Evolutionary conservation across 2,888 invertebrate genomes (phyloP).

Genomic region (Neocrepidodera transversa): DNA sequence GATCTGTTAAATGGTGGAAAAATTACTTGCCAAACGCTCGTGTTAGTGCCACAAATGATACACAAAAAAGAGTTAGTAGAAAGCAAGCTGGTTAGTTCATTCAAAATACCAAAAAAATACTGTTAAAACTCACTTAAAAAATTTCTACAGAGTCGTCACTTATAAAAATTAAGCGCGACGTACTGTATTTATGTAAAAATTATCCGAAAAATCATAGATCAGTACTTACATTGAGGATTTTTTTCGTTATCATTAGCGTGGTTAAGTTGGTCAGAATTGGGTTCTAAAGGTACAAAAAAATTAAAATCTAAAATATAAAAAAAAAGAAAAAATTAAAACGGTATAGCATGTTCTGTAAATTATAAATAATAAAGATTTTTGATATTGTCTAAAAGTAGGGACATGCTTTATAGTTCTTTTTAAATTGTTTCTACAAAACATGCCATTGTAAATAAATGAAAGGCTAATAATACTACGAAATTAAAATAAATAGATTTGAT

Average conservation of each 20-base stretch:
- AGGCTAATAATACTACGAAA: neutral
- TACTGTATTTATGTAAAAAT: too few relatives aligned
- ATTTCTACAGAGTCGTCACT: neutral
- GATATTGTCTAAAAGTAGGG: too few relatives aligned
- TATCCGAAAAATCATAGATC: too few relatives aligned
- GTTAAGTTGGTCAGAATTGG: conserved; percentile 58
- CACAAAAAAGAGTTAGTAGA: neutral
- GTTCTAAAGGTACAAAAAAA: conserved; percentile 57
- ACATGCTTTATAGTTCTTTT: neutral
- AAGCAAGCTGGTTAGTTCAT: conserved; percentile 2
- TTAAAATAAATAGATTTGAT: neutral
- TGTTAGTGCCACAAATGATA: conserved; percentile 8
- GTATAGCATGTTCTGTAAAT: conserved; percentile 22
- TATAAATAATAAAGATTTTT: neutral
- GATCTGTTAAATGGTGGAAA: neutral
- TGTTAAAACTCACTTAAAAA: neutral
- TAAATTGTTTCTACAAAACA: neutral
- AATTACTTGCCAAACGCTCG: neutral
- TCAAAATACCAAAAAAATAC: neutral
- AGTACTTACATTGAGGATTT: conserved; percentile 56
- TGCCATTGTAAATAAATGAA: neutral
- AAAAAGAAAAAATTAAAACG: conserved; percentile 32
- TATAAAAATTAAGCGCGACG: neutral
- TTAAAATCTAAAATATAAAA: conserved; percentile 39
- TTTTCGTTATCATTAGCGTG: conserved; percentile 59